Conservation (phyloP, 1,140 invertebrate genomes). For the Halesus radiatus region DNA sequence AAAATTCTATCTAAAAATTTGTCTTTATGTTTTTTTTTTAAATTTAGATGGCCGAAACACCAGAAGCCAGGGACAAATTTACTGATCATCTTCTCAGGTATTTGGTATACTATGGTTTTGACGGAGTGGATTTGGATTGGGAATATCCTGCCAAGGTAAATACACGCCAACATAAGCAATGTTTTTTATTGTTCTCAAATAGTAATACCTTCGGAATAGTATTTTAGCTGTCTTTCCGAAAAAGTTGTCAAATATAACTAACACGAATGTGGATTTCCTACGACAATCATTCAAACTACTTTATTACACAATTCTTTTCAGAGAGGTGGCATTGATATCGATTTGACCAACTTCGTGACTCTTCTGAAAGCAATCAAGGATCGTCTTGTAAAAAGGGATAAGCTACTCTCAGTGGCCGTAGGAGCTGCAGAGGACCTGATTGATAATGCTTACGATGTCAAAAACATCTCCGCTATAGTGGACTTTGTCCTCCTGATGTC, state of each 20-base stretch:
- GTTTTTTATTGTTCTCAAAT: too few species aligned
- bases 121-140: slow-evolving; percentile 80
- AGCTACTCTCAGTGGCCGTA: slow-evolving; percentile 70
- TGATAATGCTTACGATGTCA: slow-evolving; percentile 72
- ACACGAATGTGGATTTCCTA: too few species aligned
- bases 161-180: not conserved
- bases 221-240: too few species aligned
- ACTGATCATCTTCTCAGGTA: slow-evolving; percentile 69
- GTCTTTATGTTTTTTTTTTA: not conserved
- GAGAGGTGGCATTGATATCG: slow-evolving; percentile 68
- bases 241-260: too few species aligned
- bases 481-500: slow-evolving; percentile 66
- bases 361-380: slow-evolving; percentile 70
- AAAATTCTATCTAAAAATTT: too few species aligned
- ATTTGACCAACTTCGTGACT: slow-evolving; percentile 68
- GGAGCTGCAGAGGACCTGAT: slow-evolving; percentile 65
- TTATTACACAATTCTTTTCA: slow-evolving; percentile 41
- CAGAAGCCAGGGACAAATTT: slow-evolving; percentile 65
- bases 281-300: too few species aligned
- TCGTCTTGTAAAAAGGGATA: slow-evolving; percentile 63
- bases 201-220: too few species aligned
- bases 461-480: slow-evolving; percentile 66
- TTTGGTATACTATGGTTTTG: slow-evolving; percentile 71
- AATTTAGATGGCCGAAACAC: slow-evolving; percentile 64
- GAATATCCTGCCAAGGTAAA: slow-evolving; percentile 71